A percentile compares a stretch with the other conserved stretches of the same genome.
Conservation (phyloP, 2,888 invertebrate species). For the Trichogramma dendrolimi region DNA sequence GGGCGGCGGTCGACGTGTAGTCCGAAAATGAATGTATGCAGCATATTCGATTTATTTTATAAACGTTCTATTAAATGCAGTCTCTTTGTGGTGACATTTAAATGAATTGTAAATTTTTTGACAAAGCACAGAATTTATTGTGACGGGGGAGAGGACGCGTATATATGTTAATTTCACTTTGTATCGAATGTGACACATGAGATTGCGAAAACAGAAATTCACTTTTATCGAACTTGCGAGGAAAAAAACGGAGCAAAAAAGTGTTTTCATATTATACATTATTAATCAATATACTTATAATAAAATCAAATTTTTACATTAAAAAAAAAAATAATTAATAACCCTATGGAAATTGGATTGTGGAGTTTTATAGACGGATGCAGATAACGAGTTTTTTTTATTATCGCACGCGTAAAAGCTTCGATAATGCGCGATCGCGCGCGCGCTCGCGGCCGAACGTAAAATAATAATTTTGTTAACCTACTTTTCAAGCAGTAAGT, state of each 20-base stretch:
- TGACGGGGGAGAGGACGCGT: conserved; percentile 12
- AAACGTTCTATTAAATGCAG: conserved; percentile 54
- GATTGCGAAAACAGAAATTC: conserved; percentile 23
- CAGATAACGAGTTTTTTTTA: no score
- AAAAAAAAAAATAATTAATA: not conserved
- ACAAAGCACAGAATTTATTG: conserved; percentile 53
- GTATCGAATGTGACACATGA: conserved; percentile 25
- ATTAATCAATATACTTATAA: conserved; percentile 20
- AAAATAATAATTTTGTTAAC: no score
- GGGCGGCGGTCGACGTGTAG: conserved; percentile 1
- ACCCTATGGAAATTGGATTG: no score
- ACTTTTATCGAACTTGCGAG: conserved; percentile 26
- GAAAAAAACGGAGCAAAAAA: conserved; percentile 21
- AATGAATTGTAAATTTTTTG: conserved; percentile 61
- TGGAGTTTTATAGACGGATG: no score
- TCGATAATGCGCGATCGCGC: no score
- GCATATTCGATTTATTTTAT: conserved; percentile 49
- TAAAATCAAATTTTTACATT: conserved; percentile 23
- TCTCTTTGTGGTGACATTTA: conserved; percentile 59
- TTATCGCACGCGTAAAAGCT: no score
- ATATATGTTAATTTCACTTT: conserved; percentile 26
- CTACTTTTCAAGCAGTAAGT: no score
- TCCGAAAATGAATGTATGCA: conserved; percentile 21
- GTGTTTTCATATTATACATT: conserved; percentile 27
- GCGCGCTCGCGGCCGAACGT: no score